Evolutionary conservation across 2,113 vertebrate species (phyloP), one percentile per base, ranked within the genome.

Genomic region (Hydrochoerus hydrochaeris): DNA sequence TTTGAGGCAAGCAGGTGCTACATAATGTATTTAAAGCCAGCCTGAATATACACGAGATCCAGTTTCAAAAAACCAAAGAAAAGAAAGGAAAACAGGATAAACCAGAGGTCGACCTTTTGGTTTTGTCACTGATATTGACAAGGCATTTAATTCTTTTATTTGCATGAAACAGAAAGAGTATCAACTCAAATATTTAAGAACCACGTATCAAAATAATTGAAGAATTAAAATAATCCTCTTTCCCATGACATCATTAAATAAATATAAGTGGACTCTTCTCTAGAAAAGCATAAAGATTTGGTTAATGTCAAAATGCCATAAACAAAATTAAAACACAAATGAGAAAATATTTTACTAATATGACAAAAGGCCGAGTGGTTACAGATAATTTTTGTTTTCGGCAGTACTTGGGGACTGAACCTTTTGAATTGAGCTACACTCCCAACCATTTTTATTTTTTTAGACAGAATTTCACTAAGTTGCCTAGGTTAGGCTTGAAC

Each of bases 301-400:
- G 71, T 54, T 78, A 94, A 77, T 44, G 80, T 85, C 49, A 75
- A n/a, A 88, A 88, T 57, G 38, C 54, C n/a, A 92, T 67, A 91
- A 57, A 38, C n/a, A 54, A 75, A 77, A 90, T 58, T 84, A 46
- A 44, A 94, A 88, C n/a, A 54, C 11, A 93, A 88, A 92, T 10
- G 38, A 91, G 71, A 78, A 90, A 83, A 73, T 73, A 90, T 63
- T 30, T 84, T 80, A 44, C 20, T 84, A 91, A 88, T 9, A 85
- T 69, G 35, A 69, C 65, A 69, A 67, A 67, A 69, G 65, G 57
- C 44, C 73, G 71, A 46, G 58, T 52, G 63, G 41, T 57, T 94
- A 63, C 2, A 52, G 52, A 78, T 52, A 32, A 82, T 63, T 6
- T 75, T 75, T 28, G 22, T 44, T 44, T 75, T 38, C 19, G n/a